phyloP scores from a whole-genome alignment of 2,888 invertebrate species.

The Perdita meconis region DNA sequence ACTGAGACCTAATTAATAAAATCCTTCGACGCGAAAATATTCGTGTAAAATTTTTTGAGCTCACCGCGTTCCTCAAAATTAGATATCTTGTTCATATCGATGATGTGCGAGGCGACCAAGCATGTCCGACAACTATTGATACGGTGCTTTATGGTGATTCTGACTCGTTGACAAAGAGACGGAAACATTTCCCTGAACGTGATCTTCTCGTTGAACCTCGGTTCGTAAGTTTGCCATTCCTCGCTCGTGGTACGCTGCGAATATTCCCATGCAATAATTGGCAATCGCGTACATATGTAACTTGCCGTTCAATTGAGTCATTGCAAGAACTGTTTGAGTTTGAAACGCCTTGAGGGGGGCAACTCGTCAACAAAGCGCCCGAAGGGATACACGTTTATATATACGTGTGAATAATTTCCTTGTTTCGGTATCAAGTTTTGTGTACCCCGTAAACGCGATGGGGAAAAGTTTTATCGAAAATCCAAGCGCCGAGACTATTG shows the following conservation, averaged over 20 bases:
- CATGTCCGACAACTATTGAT: constrained; percentile 79
- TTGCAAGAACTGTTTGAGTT: background rate
- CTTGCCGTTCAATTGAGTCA: background rate
- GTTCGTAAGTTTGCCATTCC: constrained; percentile 85
- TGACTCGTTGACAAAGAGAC: constrained; percentile 90
- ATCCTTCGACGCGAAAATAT: too few species aligned
- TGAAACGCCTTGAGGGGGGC: background rate
- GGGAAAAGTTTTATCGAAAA: too few species aligned
- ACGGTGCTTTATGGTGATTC: constrained; percentile 86
- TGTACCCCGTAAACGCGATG: too few species aligned
- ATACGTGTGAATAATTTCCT: too few species aligned
- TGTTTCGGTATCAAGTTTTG: too few species aligned
- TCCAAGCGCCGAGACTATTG: too few species aligned
- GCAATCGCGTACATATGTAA: background rate
- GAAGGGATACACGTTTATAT: background rate
- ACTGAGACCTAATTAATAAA: too few species aligned
- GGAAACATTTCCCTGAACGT: constrained; percentile 93
- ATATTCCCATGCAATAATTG: background rate
- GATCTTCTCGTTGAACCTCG: constrained; percentile 91
- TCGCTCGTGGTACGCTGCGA: constrained; percentile 59
- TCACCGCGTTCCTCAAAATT: constrained; percentile 87
- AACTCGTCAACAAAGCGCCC: background rate
- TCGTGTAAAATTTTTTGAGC: too few species aligned
- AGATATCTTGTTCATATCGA: constrained; percentile 87
- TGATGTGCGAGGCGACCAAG: constrained; percentile 86